Conservation (phyloP, 2,113 vertebrate species). For the Macquaria ambigua region DNA sequence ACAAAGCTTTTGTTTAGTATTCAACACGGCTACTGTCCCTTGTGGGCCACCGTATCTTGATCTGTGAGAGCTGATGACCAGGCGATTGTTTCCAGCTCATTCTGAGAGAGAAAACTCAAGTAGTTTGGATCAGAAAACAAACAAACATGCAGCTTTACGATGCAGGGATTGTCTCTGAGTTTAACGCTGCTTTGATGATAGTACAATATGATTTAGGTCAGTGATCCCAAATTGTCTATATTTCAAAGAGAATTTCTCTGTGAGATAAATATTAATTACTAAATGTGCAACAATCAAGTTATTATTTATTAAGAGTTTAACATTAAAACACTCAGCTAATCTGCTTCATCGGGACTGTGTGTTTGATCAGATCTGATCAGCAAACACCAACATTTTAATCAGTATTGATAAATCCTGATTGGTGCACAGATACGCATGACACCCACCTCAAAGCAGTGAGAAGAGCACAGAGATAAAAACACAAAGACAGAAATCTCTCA, state of each 20-base stretch:
- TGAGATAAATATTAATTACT: background rate
- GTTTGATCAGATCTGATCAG: background rate
- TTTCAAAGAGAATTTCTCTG: background rate
- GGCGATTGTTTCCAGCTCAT: background rate
- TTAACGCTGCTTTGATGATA: background rate
- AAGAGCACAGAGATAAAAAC: background rate
- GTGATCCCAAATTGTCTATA: background rate
- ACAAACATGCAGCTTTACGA: background rate
- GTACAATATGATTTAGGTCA: background rate
- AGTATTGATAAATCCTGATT: background rate
- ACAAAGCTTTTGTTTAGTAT: conserved; percentile 17
- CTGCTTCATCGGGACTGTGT: background rate
- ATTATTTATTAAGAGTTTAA: background rate
- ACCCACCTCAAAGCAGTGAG: no score
- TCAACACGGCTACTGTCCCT: background rate
- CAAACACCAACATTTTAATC: background rate
- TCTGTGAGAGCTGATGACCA: background rate
- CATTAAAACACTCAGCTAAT: background rate
- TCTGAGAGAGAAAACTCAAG: background rate
- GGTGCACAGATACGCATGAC: background rate
- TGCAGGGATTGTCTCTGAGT: background rate
- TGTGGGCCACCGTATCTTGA: background rate
- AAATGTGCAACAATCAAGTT: background rate
- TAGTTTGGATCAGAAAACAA: background rate
- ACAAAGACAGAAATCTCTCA: background rate